Percentiles rank a stretch among this genome's conserved stretches.
phyloP scores from a whole-genome alignment of 2,113 vertebrate genomes.

The Pycnonotus jocosus region DNA sequence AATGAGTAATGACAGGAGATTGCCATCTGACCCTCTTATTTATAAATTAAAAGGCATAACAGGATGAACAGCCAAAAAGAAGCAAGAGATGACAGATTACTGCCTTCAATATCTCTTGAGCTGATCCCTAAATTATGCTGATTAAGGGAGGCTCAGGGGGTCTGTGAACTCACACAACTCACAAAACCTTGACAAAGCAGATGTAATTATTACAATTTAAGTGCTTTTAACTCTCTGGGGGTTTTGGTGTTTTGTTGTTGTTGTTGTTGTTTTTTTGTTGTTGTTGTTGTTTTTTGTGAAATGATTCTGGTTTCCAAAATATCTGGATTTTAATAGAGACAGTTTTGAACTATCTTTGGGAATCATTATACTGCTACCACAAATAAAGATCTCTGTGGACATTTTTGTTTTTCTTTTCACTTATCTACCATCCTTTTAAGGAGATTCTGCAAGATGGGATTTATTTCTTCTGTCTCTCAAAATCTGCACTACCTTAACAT shows the following conservation, averaged over 20 bases:
- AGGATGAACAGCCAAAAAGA: neutral
- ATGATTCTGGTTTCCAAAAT: neutral
- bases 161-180: neutral
- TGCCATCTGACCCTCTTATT: neutral
- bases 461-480: neutral
- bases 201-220: neutral
- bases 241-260: too few species aligned
- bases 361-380: neutral
- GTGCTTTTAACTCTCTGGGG: neutral
- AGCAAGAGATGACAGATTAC: neutral
- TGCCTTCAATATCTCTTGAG: neutral
- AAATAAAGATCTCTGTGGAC: neutral
- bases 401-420: neutral
- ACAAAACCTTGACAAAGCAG: neutral
- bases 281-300: neutral
- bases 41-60: neutral
- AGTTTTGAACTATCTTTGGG: neutral
- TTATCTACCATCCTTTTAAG: neutral
- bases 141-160: neutral
- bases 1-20: neutral
- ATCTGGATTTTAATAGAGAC: neutral
- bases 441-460: neutral
- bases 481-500: neutral
- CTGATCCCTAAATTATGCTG: neutral
- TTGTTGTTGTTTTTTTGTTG: too few species aligned